Conservation (phyloP, 2,888 invertebrate species). For the Cheilosia variabilis region DNA sequence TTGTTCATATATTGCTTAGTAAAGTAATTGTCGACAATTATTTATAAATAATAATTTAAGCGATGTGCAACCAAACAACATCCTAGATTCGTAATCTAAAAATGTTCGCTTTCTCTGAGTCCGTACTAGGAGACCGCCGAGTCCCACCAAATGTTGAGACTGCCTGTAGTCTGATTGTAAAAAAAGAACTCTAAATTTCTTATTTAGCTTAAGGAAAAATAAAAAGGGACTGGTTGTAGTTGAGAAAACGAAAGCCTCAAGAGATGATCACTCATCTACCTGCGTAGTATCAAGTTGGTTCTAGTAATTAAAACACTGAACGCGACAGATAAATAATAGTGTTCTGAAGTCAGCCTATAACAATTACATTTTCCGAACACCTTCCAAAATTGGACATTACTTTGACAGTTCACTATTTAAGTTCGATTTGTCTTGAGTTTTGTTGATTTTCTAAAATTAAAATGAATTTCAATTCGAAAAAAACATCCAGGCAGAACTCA, state of each 20-base stretch:
- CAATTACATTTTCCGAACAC: neutral
- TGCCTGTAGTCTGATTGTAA: no score
- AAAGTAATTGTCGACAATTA: no score
- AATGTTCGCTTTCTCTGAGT: no score
- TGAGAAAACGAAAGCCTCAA: neutral
- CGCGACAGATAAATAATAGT: neutral
- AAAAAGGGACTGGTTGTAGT: neutral
- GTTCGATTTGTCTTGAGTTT: neutral
- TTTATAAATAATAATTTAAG: no score
- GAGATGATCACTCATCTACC: neutral
- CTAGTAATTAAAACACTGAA: neutral
- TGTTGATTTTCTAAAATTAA: neutral
- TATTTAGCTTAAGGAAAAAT: no score
- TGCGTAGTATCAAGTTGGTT: no score
- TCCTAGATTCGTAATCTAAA: no score
- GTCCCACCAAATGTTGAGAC: no score
- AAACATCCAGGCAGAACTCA: conserved; percentile 79
- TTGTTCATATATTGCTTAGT: no score
- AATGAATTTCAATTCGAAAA: conserved; percentile 80
- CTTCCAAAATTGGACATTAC: neutral
- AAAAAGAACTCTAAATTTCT: no score
- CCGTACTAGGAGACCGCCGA: no score
- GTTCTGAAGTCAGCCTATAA: neutral
- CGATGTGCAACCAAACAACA: no score
- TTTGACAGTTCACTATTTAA: neutral